Base-by-base conservation (phyloP, 2,113 vertebrate species). In the Epinephelus moara region DNA sequence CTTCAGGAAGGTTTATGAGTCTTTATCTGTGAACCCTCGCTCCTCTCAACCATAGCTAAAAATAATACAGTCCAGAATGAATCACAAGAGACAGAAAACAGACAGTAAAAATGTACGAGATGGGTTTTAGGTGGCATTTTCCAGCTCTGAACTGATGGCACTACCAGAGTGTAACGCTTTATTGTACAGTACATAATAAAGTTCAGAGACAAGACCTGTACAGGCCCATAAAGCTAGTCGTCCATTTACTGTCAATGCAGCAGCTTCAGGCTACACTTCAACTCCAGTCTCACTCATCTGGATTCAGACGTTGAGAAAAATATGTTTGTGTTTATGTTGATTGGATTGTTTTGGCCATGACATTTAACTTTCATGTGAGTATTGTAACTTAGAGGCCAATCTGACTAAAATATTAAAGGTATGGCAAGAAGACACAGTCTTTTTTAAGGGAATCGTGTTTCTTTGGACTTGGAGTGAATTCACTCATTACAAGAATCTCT, bases 101-200 rank as follows among this genome's bases (percentile, higher is more conserved):
- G 75, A 71, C 1, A 45, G 67, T 52, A 57, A 82, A 71, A 75
- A 66, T 68, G 47, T 66, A 66, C 40, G 45, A 37, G 50, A 61
- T 59, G 61, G 5, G 69, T 82, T 67, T 77, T 63, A 55, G 59
- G 47, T 63, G 47, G 6, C 81, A 73, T 78, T 85, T 79, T 64
- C 27, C 66, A 45, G 5, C 73, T 77, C 30, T 59, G 55, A 87
- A 76, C 60, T 70, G 70, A 80, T 40, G 60, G 27, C 60, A 47
- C 57, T 59, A 53, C 30, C 68, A 75, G 68, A 78, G 68, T 47
- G 59, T 61, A 78, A 69, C 49, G 3, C 15, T 76, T 81, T 74
- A 80, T 60, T 53, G 77, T 74, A 84, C 50, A 72, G n/a, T 66
- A n/a, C 25, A 60, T 85, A 75, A 86, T 89, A 81, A 85, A 86